Conservation (phyloP, 2,888 invertebrate genomes). For the Limnephilus rhombicus region DNA sequence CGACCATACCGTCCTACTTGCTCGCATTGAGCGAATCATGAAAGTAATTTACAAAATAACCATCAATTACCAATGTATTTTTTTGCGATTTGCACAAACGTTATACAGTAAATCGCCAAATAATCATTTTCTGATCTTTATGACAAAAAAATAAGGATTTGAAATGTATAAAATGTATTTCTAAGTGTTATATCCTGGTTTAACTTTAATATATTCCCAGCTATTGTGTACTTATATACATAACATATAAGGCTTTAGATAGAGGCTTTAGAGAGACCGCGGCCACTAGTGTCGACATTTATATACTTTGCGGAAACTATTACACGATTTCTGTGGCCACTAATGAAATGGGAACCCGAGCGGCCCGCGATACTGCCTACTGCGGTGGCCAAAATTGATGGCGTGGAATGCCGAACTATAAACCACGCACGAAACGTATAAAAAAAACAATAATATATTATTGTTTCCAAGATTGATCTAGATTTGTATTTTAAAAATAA, state of each 20-base stretch:
- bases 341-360: not conserved
- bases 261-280: not conserved
- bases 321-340: constrained; percentile 31
- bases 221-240: not conserved
- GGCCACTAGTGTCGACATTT: constrained; percentile 48
- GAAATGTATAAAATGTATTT: not conserved
- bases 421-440: not conserved
- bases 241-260: not conserved
- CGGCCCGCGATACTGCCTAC: not conserved
- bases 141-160: not conserved
- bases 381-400: not conserved
- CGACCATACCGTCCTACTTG: too few relatives aligned
- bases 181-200: not conserved
- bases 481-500: not conserved
- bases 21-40: not conserved
- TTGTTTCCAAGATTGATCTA: not conserved
- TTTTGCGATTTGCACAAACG: too few relatives aligned
- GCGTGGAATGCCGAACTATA: not conserved
- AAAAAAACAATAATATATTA: not conserved
- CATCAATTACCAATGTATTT: too few relatives aligned
- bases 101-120: too few relatives aligned
- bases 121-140: not conserved
- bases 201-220: not conserved
- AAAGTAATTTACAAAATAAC: too few relatives aligned
- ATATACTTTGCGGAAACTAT: constrained; percentile 47